A percentile compares a stretch with the other conserved stretches of the same genome.
Evolutionary conservation across 2,888 invertebrate species (phyloP).

Genomic region (Frankliniella fusca): DNA sequence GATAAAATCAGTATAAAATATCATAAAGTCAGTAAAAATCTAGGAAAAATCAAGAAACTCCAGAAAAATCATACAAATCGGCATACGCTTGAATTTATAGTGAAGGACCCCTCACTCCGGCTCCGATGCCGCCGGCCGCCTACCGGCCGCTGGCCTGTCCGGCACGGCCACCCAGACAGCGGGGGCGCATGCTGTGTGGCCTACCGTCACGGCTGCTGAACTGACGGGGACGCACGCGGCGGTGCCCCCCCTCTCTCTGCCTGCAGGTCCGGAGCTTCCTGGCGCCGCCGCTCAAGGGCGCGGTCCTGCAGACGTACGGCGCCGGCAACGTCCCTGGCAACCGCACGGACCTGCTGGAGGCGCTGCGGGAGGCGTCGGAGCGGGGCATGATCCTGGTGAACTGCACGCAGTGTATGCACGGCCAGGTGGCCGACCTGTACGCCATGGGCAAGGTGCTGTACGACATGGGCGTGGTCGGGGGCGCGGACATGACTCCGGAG

Average conservation of each 20-base stretch:
- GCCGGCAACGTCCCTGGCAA: constrained; percentile 88
- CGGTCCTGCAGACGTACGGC: constrained; percentile 89
- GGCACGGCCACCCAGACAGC: background rate
- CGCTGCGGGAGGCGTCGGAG: constrained; percentile 63
- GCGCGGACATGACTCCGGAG: constrained; percentile 89
- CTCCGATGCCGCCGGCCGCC: no score
- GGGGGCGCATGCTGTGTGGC: background rate
- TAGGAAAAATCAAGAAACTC: no score
- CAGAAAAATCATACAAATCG: no score
- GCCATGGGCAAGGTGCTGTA: constrained; percentile 75
- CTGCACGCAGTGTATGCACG: constrained; percentile 84
- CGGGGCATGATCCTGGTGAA: constrained; percentile 84
- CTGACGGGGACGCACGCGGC: background rate
- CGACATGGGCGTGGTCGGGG: constrained; percentile 70
- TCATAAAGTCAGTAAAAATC: no score
- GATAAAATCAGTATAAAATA: no score
- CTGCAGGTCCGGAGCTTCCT: constrained; percentile 59
- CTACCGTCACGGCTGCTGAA: background rate
- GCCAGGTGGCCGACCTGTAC: constrained; percentile 75
- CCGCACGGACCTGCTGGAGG: constrained; percentile 71
- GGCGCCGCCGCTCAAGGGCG: constrained; percentile 72
- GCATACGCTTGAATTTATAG: no score
- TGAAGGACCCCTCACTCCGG: no score
- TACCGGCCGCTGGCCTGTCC: background rate
- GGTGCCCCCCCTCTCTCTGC: constrained; percentile 1